A percentile compares a stretch with the other conserved stretches of the same genome.
phyloP scores from a whole-genome alignment of 2,888 invertebrate species.

The Plebejus melissa region DNA sequence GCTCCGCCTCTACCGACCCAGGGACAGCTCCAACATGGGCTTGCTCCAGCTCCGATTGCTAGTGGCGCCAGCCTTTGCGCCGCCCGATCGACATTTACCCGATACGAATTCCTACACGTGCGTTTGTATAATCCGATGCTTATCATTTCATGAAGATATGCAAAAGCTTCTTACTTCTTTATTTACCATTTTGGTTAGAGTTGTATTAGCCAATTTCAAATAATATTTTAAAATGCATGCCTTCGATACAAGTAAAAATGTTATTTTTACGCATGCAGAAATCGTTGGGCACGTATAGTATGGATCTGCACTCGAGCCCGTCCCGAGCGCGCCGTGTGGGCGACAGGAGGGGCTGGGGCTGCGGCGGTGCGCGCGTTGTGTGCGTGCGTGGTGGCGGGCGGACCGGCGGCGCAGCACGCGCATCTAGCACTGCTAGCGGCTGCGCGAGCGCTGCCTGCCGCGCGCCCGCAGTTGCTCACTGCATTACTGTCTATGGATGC shows the following conservation, averaged over 20 bases:
- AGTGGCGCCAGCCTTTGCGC: constrained; percentile 88
- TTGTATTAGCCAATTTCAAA: background rate
- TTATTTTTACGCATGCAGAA: constrained; percentile 60
- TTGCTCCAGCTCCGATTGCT: constrained; percentile 91
- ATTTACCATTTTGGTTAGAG: background rate
- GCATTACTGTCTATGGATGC: constrained; percentile 60
- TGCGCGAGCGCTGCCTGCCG: constrained; percentile 43
- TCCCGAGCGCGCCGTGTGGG: constrained; percentile 41
- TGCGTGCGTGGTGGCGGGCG: constrained; percentile 46
- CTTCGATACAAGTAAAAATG: background rate
- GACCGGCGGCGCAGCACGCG: constrained; percentile 49
- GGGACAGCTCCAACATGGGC: constrained; percentile 94
- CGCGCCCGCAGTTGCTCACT: constrained; percentile 47
- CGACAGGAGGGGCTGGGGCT: constrained; percentile 50
- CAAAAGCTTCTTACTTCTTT: no score
- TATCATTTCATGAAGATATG: background rate
- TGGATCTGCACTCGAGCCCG: constrained; percentile 85
- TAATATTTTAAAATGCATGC: background rate
- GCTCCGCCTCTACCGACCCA: constrained; percentile 86
- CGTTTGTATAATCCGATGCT: background rate
- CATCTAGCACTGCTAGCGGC: constrained; percentile 48
- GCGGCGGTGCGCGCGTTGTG: constrained; percentile 60
- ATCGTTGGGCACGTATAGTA: constrained; percentile 91
- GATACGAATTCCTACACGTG: constrained; percentile 19
- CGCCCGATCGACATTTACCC: constrained; percentile 42